phyloP scores from a whole-genome alignment of 30 jellyfish, hydroid and myxozoan species.

The Clytia hemisphaerica region DNA sequence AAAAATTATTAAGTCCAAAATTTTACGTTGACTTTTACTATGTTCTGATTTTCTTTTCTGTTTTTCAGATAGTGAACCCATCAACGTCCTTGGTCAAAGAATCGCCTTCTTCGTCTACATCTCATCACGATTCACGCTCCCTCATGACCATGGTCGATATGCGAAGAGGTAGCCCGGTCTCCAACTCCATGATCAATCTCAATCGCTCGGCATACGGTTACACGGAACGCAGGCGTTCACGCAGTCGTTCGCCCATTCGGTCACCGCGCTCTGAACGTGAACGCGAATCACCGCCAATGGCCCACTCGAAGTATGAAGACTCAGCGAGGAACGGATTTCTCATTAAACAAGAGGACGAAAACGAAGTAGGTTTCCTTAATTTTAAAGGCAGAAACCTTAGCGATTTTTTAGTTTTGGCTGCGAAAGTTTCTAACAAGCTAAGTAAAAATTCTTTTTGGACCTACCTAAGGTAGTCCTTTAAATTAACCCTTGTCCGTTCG shows the following conservation, averaged over 20 bases:
- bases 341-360: constrained; percentile 11
- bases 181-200: constrained; percentile 2
- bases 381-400: no score
- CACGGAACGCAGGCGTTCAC: no score
- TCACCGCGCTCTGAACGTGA: no score
- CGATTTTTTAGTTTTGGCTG: no score
- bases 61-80: constrained; percentile 38
- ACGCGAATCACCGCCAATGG: constrained; percentile 7
- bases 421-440: no score
- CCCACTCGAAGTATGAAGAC: constrained; percentile 28
- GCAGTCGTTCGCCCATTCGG: constrained; percentile 33
- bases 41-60: not conserved
- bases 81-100: constrained; percentile 4
- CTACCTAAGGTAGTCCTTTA: no score
- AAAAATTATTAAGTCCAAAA: not conserved
- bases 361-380: no score
- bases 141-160: constrained; percentile 37
- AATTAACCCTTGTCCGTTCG: no score
- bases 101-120: not conserved
- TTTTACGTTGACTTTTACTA: not conserved
- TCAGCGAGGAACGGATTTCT: no score
- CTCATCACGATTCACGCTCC: constrained; percentile 18
- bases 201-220: constrained; percentile 7
- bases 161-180: constrained; percentile 22
- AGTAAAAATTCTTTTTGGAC: no score